Base-by-base conservation (phyloP, 2,888 invertebrate species). In the Amphipyra berbera region DNA sequence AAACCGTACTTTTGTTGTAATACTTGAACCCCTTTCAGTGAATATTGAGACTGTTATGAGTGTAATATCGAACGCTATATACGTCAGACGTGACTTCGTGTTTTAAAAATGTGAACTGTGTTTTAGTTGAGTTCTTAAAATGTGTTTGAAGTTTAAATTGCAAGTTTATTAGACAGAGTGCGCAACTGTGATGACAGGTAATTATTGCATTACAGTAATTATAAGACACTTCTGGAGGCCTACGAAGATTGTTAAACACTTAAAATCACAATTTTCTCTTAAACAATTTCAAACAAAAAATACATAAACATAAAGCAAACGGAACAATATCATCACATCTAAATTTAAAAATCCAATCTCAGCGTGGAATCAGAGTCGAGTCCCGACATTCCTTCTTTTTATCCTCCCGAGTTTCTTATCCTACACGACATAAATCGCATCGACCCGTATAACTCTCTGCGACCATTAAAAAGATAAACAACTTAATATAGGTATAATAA, bases 401-500 rank as follows among this genome's bases (percentile, higher is more conserved):
- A 89, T 89, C 83, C 85, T 74, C 61, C 88, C 84, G 80, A 83
- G 81, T 81, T 82, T 86, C 91, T 92, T 93, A 94, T 93, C 93
- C 93, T 85, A 82, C 86, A 84, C 83, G 79, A 82, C 88, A 92
- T 94, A 94, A 95, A 94, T 94, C 92, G 86, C 68, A 68, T 73
- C 90, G 88, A 93, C 94, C 94, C 94, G 81, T 90, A 94, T 95
- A 95, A 94, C 92, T 95, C 95, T 92, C 84, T 70, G 61, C 59
- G 83, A 70, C 93, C 94, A 94, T 95, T 94, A 94, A 93, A 93
- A 94, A 95, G 95, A 95, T 94, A 95, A 93, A 94, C 93, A 93
- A 93, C 94, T 94, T 95, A 94, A 95, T 94, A 93, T 92, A 94
- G 90, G 91, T 89, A 94, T 94, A 92, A 94, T 91, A 94, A 93